phyloP scores from a whole-genome alignment of 2,888 invertebrate species.

The Melanophora roralis region DNA sequence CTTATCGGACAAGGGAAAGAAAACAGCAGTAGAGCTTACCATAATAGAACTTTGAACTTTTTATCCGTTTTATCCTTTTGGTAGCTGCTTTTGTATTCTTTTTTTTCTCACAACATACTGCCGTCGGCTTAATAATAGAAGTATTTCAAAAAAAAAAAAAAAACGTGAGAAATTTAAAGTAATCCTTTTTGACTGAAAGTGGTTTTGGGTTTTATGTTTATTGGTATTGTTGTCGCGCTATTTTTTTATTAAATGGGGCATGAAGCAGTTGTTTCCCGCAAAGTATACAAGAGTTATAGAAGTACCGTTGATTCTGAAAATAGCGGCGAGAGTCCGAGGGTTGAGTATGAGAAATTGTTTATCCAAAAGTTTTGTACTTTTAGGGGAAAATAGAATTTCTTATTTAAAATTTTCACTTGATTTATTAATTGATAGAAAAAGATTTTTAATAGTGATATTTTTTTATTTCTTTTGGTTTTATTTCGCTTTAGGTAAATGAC shows the following conservation, averaged over 20 bases:
- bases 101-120: conserved; percentile 26
- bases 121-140: conserved; percentile 35
- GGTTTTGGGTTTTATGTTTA: neutral
- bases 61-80: conserved; percentile 27
- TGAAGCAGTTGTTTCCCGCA: conserved; percentile 40
- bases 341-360: neutral
- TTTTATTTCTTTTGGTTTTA: neutral
- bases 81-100: neutral
- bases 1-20: conserved; percentile 1
- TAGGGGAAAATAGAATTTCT: neutral
- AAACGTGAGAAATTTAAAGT: conserved; percentile 49
- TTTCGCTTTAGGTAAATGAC: conserved; percentile 19
- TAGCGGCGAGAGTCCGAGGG: neutral
- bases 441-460: neutral
- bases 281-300: conserved; percentile 1
- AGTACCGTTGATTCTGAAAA: neutral
- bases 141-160: conserved; percentile 33
- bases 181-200: conserved; percentile 1
- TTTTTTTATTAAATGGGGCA: conserved; percentile 36
- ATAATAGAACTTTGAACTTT: conserved; percentile 28
- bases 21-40: conserved; percentile 24
- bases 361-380: neutral
- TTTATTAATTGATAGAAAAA: neutral
- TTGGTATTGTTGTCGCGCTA: conserved; percentile 14
- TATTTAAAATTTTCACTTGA: neutral